Conservation (phyloP, 2,797 vertebrate species). For the Molothrus ater region DNA sequence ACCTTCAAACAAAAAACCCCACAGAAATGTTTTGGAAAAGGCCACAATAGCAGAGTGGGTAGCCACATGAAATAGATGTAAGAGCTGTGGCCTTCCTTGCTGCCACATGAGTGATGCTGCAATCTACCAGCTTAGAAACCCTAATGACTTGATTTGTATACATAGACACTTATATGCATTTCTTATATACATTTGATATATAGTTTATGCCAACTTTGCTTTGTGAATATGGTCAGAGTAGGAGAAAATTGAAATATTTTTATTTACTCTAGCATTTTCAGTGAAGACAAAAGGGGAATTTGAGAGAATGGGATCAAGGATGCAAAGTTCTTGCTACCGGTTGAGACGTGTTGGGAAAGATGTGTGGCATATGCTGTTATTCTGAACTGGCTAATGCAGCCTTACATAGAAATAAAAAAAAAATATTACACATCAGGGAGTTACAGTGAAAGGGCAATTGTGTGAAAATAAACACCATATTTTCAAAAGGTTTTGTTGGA, state of each 20-base stretch:
- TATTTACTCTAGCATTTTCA: background rate
- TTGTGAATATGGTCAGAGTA: background rate
- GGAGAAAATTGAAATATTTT: background rate
- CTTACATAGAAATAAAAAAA: background rate
- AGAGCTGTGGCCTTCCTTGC: background rate
- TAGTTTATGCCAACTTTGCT: background rate
- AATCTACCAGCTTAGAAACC: background rate
- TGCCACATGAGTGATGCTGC: background rate
- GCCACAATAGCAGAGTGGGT: background rate
- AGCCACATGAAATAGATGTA: background rate
- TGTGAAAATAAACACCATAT: background rate
- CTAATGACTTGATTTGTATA: background rate
- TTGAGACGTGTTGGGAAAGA: rapidly evolving
- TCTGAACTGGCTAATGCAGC: background rate
- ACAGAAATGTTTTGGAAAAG: background rate
- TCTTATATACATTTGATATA: background rate
- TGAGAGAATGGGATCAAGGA: background rate
- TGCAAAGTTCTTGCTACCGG: background rate
- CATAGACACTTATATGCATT: background rate
- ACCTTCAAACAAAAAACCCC: background rate
- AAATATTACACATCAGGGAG: background rate
- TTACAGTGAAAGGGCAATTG: background rate
- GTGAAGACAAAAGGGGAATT: background rate
- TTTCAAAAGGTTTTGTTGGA: background rate
- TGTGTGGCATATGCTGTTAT: background rate